phyloP scores from a whole-genome alignment of 2,797 vertebrate species.

The Chloroceryle inda region DNA sequence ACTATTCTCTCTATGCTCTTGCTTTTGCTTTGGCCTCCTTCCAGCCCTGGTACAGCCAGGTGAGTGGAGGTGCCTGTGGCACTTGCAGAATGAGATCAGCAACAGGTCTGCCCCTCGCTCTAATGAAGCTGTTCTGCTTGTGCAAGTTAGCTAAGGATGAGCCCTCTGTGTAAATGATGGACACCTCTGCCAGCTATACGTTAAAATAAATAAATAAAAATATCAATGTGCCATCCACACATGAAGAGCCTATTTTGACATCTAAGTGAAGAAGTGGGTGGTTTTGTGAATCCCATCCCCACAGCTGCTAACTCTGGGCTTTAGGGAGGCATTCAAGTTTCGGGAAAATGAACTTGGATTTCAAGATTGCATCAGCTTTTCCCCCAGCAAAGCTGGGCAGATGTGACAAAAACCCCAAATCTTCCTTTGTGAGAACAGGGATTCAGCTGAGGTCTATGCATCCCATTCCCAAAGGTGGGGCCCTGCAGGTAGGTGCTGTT shows the following conservation, averaged over 20 bases:
- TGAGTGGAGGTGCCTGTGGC: background rate
- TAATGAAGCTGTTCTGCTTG: background rate
- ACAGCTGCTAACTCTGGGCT: background rate
- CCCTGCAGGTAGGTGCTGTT: background rate
- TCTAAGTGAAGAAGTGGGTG: background rate
- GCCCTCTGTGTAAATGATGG: background rate
- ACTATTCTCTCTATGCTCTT: background rate
- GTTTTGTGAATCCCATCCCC: background rate
- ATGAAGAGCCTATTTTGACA: background rate
- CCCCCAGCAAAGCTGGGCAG: background rate
- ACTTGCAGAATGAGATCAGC: too few species aligned
- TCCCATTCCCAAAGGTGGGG: background rate
- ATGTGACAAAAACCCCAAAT: background rate
- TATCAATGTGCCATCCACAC: accelerated
- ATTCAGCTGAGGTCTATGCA: accelerated
- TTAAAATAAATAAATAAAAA: background rate
- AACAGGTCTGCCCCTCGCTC: background rate
- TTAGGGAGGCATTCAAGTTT: background rate
- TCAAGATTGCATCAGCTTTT: background rate
- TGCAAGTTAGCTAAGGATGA: background rate
- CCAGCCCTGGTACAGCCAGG: too few species aligned
- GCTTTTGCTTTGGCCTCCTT: background rate
- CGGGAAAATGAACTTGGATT: background rate
- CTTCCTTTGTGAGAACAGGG: background rate
- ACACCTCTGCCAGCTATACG: background rate